Conservation (phyloP, 2,113 vertebrate species). For the Vireo altiloquus region DNA sequence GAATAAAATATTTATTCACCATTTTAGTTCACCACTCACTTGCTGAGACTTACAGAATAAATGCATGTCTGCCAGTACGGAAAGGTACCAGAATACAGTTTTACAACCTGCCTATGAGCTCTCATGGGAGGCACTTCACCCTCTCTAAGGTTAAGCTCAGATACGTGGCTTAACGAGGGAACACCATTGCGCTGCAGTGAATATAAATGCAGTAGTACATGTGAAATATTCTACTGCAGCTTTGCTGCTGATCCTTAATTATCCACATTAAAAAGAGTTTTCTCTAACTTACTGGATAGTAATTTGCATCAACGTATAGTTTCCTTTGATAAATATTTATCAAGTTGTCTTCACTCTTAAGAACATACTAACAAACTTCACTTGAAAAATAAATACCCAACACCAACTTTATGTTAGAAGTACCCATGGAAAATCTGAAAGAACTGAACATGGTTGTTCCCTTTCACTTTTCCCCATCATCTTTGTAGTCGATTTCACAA, state of each 20-base stretch:
- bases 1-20: neutral
- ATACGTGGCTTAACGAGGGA: accelerated
- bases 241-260: neutral
- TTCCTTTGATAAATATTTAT: neutral
- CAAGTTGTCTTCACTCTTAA: neutral
- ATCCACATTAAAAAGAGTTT: neutral
- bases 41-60: neutral
- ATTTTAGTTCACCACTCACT: neutral
- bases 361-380: neutral
- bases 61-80: neutral
- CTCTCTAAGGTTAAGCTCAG: neutral
- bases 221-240: neutral
- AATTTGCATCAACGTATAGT: accelerated
- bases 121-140: neutral
- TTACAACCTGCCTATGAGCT: neutral
- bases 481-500: neutral
- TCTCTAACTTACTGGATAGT: neutral
- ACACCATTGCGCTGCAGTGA: neutral
- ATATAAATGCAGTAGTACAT: accelerated
- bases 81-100: accelerated
- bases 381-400: neutral
- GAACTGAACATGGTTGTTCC: accelerated
- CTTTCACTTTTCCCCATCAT: neutral
- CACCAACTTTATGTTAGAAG: neutral
- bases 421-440: neutral